These are phyloP conservation scores for Dyspetes luteomarginatus DNA, from an alignment of 2,888 invertebrate genomes.

Conservation along the genomic window DNA sequence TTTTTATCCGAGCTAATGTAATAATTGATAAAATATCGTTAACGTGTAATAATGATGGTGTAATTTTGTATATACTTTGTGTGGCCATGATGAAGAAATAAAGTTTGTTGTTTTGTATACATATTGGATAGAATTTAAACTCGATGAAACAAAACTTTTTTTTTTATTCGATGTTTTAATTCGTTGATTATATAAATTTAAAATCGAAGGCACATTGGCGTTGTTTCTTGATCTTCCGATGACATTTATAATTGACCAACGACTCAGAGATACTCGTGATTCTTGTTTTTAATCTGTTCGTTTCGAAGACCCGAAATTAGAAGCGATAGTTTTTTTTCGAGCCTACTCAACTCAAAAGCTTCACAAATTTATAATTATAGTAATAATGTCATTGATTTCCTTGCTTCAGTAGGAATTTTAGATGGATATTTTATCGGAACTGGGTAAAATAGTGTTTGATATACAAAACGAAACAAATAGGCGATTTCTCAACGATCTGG, in stretches of 20 bases:
- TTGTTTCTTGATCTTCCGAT: not conserved
- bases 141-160: conserved; percentile 18
- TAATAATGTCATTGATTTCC: conserved; percentile 54
- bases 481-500: not conserved
- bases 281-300: conserved; percentile 1
- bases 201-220: conserved; percentile 75
- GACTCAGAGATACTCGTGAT: conserved; percentile 10
- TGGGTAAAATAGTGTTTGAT: conserved; percentile 34
- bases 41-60: conserved; percentile 46
- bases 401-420: conserved; percentile 14
- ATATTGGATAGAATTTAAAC: conserved; percentile 2
- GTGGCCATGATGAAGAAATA: conserved; percentile 40
- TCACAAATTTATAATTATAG: conserved; percentile 43
- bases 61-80: conserved; percentile 25
- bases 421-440: conserved; percentile 18
- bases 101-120: conserved; percentile 18
- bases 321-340: conserved; percentile 15
- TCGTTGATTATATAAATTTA: conserved; percentile 50
- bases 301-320: conserved; percentile 29
- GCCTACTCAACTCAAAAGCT: conserved; percentile 39
- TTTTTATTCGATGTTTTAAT: conserved; percentile 24
- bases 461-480: not conserved
- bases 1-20: conserved; percentile 51
- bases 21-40: conserved; percentile 57
- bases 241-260: conserved; percentile 23